Percentiles rank a stretch among this genome's conserved stretches.
Conservation (phyloP, 2,888 invertebrate genomes). For the Apodemia zela region DNA sequence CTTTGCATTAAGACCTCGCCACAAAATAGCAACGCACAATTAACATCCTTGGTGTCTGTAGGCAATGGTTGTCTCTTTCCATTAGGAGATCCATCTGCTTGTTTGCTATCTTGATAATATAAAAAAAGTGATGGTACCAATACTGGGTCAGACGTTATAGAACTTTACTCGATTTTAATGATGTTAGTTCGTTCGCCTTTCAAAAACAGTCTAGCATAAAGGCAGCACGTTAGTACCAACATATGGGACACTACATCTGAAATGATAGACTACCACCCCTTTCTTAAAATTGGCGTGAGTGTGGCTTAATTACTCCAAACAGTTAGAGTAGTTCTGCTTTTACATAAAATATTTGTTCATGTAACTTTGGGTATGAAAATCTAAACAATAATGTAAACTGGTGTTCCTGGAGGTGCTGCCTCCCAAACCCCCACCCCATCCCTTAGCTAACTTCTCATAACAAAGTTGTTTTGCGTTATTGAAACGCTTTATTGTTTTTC, state of each 20-base stretch:
- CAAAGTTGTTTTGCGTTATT: conserved; percentile 71
- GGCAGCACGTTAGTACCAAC: too few species aligned
- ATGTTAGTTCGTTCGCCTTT: too few species aligned
- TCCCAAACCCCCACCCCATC: conserved; percentile 37
- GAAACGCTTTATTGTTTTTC: conserved; percentile 74
- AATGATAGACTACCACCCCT: not conserved
- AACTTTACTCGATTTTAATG: too few species aligned
- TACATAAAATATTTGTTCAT: conserved; percentile 1
- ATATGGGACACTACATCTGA: not conserved
- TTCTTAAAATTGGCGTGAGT: not conserved
- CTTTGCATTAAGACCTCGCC: too few species aligned
- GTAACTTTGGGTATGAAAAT: conserved; percentile 6
- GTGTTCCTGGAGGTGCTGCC: conserved; percentile 33
- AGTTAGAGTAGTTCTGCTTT: not conserved
- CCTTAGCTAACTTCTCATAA: conserved; percentile 51
- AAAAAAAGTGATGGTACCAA: too few species aligned
- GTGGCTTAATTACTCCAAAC: not conserved
- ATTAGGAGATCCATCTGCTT: too few species aligned
- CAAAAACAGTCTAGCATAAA: too few species aligned
- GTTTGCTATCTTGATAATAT: too few species aligned
- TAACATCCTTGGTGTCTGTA: too few species aligned
- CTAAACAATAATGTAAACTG: conserved; percentile 11
- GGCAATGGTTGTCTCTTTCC: too few species aligned
- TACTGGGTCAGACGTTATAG: too few species aligned
- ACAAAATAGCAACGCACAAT: too few species aligned